These are phyloP conservation scores for Propithecus perrieri DNA, from an alignment of 2,797 vertebrate genomes.

Conservation along the genomic window DNA sequence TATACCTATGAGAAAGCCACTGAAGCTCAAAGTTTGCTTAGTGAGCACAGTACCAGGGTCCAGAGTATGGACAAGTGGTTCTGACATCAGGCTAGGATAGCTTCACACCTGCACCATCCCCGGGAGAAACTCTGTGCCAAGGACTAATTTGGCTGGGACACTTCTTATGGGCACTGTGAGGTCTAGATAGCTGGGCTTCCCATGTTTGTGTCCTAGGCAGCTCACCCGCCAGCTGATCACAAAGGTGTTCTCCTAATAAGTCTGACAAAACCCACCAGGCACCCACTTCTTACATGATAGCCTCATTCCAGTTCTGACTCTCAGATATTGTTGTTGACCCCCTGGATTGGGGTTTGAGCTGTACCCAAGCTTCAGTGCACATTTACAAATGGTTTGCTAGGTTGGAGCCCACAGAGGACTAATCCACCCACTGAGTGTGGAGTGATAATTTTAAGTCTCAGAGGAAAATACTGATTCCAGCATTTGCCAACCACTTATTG, in stretches of 20 bases:
- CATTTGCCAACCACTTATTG: background rate
- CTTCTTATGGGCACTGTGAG: background rate
- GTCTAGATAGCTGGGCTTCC: background rate
- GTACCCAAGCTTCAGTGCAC: background rate
- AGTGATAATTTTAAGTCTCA: background rate
- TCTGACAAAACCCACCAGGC: background rate
- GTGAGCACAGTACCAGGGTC: background rate
- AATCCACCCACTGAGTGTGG: background rate
- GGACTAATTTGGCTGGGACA: background rate
- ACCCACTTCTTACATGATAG: background rate
- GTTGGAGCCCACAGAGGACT: background rate
- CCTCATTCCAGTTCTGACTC: background rate
- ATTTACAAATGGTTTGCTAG: background rate
- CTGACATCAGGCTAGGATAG: background rate
- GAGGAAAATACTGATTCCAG: background rate
- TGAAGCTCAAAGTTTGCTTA: background rate
- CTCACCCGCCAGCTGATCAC: background rate
- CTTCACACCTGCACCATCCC: background rate
- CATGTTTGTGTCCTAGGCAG: background rate
- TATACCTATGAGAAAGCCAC: background rate
- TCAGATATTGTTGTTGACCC: background rate
- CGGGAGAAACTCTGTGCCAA: background rate
- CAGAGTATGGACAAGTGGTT: too few relatives aligned
- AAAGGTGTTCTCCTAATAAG: background rate
- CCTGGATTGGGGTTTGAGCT: background rate